These are phyloP conservation scores for Ctenodactylus gundi DNA, from an alignment of 2,113 vertebrate genomes.

Conservation along the genomic window DNA sequence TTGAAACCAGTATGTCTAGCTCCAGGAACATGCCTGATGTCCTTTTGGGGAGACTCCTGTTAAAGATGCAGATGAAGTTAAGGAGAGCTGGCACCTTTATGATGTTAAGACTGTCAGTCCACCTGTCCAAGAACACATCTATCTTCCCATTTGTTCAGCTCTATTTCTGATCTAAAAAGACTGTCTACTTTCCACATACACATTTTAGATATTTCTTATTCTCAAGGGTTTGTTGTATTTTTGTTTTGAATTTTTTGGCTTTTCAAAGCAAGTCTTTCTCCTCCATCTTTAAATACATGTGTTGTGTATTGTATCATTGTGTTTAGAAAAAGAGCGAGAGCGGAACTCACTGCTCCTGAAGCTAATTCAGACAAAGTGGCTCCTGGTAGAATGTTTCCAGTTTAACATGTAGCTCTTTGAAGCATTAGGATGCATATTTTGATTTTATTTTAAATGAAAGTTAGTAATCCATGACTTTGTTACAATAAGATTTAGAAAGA, in stretches of 20 bases:
- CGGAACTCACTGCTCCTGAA: background rate
- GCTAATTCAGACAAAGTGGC: background rate
- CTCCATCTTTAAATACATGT: background rate
- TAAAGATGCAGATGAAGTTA: background rate
- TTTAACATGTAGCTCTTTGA: background rate
- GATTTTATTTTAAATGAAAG: conserved; percentile 11
- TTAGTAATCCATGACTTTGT: background rate
- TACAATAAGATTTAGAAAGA: conserved; percentile 23
- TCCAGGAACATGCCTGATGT: background rate
- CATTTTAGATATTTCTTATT: background rate
- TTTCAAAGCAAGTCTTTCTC: background rate
- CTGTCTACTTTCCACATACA: background rate
- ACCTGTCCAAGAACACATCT: background rate
- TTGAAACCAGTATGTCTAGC: background rate
- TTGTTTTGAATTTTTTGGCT: background rate
- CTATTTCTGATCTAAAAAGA: background rate
- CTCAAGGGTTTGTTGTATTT: background rate
- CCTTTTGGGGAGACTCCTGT: background rate
- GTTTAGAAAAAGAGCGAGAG: conserved; percentile 10
- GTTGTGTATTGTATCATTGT: background rate
- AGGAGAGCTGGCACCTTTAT: background rate
- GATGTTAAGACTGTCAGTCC: background rate
- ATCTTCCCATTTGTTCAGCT: background rate
- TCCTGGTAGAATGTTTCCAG: background rate
- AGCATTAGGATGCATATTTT: conserved; percentile 7